Evolutionary conservation across 2,888 invertebrate genomes (phyloP).

Genomic region (Drosophila planitibia): DNA sequence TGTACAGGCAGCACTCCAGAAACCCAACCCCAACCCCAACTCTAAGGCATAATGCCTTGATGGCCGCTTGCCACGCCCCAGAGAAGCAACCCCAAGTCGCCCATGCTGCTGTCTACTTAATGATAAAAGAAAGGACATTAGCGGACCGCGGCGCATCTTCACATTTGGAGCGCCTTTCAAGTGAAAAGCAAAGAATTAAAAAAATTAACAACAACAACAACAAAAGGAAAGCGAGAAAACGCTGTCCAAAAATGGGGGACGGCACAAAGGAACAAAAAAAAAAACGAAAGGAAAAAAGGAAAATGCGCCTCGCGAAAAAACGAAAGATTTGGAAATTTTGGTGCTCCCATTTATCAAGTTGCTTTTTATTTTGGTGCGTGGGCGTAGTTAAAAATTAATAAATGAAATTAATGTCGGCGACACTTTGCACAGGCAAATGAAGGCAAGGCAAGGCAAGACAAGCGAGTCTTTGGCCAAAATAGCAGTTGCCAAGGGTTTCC

Average conservation of each 20-base stretch:
- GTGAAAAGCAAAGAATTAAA: slow-evolving; percentile 82
- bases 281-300: slow-evolving; percentile 40
- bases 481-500: slow-evolving; percentile 77
- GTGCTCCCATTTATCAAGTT: slow-evolving; percentile 76
- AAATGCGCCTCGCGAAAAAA: slow-evolving; percentile 72
- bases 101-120: slow-evolving; percentile 78
- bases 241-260: slow-evolving; percentile 36
- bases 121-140: slow-evolving; percentile 82
- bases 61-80: slow-evolving; percentile 66
- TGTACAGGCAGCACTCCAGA: slow-evolving; percentile 38
- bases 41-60: slow-evolving; percentile 34
- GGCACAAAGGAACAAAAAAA: slow-evolving; percentile 47
- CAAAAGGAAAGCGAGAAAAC: slow-evolving; percentile 42
- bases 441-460: slow-evolving; percentile 1
- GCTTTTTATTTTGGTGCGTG: slow-evolving; percentile 80
- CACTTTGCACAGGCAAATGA: slow-evolving; percentile 65
- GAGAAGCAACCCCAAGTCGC: slow-evolving; percentile 57
- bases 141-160: slow-evolving; percentile 76
- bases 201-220: slow-evolving; percentile 69
- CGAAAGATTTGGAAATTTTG: slow-evolving; percentile 69
- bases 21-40: slow-evolving; percentile 2
- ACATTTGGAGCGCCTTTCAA: slow-evolving; percentile 77
- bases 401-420: slow-evolving; percentile 83
- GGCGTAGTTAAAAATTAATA: slow-evolving; percentile 83
- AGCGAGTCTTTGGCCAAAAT: slow-evolving; percentile 40